Conservation (phyloP, 2,888 invertebrate genomes). For the Tachina fera region DNA sequence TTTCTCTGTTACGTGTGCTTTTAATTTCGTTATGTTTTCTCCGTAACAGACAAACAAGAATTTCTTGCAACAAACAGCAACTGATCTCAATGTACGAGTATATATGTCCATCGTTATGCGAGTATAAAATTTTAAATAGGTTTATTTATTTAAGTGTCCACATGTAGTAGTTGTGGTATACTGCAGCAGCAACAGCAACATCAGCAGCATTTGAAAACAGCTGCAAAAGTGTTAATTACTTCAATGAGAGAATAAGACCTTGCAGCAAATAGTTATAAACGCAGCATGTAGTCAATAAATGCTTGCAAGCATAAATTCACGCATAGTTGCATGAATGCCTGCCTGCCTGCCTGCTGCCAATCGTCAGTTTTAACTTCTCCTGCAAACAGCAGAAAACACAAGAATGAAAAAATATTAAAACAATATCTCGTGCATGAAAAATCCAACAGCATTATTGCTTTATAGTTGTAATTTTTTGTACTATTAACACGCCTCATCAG, state of each 20-base stretch:
- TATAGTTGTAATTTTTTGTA: constrained; percentile 55
- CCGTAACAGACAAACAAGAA: neutral
- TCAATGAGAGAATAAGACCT: constrained; percentile 63
- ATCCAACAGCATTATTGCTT: constrained; percentile 9
- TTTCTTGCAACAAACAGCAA: constrained; percentile 4
- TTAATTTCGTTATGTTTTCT: constrained; percentile 23
- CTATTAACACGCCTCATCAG: constrained; percentile 71
- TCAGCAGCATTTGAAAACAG: constrained; percentile 31
- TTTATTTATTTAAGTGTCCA: constrained; percentile 48
- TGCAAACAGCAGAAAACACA: neutral
- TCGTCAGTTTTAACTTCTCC: constrained; percentile 27
- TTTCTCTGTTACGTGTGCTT: constrained; percentile 37
- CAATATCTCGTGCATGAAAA: constrained; percentile 31
- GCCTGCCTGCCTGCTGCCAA: constrained; percentile 54
- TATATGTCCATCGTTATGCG: neutral
- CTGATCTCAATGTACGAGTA: constrained; percentile 7
- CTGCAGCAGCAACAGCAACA: neutral
- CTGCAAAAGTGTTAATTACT: constrained; percentile 73
- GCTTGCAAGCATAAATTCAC: constrained; percentile 60
- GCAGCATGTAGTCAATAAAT: constrained; percentile 65
- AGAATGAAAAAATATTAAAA: constrained; percentile 6
- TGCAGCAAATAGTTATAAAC: constrained; percentile 60
- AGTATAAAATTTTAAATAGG: constrained; percentile 30
- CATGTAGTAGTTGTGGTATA: constrained; percentile 8
- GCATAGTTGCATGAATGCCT: constrained; percentile 60